Evolutionary conservation across 2,888 invertebrate species (phyloP), one percentile per base, ranked within the genome.

Genomic region (Oligia fasciuncula): DNA sequence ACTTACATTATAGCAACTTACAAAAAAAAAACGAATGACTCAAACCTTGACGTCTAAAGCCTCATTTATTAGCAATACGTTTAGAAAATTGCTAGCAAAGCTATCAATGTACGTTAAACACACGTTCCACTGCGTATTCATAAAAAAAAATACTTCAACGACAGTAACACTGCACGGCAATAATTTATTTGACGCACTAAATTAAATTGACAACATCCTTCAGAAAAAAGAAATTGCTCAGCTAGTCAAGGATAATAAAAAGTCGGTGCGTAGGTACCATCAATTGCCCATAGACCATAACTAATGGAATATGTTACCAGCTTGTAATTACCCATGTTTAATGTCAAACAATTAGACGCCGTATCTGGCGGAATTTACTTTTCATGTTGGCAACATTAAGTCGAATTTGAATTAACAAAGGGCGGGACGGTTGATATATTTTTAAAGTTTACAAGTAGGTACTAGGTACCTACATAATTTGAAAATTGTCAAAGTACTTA

Each of bases 301-400:
- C 83, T 84, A 80, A 85, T 84, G 77, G 78, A 82, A 81, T 79
- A 80, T 86, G 82, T 82, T 83, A 69, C 82, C 73, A 71, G 67
- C 81, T 89, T 90, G 80, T 87, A 86, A 87, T 88, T 87, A 86
- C 67, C 73, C 62, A 17, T 79, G 79, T 86, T 79, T 86, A 90
- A 89, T 87, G 88, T 85, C 89, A 90, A 91, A 89, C 91, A 91
- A 91, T 93, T 92, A 91, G 72, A 85, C 82, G 81, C 78, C 85
- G 88, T 86, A 83, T 81, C 80, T 84, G 79, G 77, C 46, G 73
- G 86, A 83, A 80, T 86, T 86, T 5, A 75, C 49, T 77, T 85
- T 73, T 78, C 72, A 74, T 76, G 83, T 57, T 85, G 85, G 80
- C 77, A 87, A 69, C 76, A 79, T 77, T 79, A 75, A 73, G 9